Evolutionary conservation across 2,888 invertebrate genomes (phyloP), one percentile per base, ranked within the genome.

Genomic region (Tetheella fluctuosa): DNA sequence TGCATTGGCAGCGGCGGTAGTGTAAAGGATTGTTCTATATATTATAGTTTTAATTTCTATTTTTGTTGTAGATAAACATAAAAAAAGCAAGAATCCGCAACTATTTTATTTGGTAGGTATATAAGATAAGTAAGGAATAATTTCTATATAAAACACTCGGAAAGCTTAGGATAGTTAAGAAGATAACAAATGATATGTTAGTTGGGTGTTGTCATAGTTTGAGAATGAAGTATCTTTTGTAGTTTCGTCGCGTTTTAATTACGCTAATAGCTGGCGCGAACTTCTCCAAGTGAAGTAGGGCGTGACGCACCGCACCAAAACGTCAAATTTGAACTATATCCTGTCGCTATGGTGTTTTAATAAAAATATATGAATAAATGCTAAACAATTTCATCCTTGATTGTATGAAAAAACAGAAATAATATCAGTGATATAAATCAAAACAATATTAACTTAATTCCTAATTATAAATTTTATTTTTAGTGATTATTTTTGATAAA

Each of bases 171-270:
- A 20, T 48, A 48, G 42, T 42, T 42, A 17, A 0, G 34, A 65
- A 66, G 63, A 61, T 63, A 59, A 60, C 62, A 69, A 71, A 78
- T 74, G 72, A 78, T 74, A 63, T 71, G 73, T 72, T 74, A 78
- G 73, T 80, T 76, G 68, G 68, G 73, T 64, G 76, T 75, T 64
- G 71, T 70, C 69, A 77, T 65, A 62, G 63, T 68, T 69, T 70
- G 65, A 76, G 77, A 79, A 80, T 79, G 75, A 84, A 77, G 79
- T 83, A 85, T 89, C 83, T 83, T 87, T 85, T 84, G 79, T 83
- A 88, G 82, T 85, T 86, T 82, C 74, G 83, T 80, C 80, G 86
- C 81, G 88, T 89, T 91, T 91, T 91, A 91, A 92, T 92, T 90
- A 90, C 85, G 90, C 89, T 91, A 91, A 91, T 90, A 91, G 92